Base-by-base conservation (phyloP, 2,113 vertebrate genomes). In the Petrocephalus microphthalmus region DNA sequence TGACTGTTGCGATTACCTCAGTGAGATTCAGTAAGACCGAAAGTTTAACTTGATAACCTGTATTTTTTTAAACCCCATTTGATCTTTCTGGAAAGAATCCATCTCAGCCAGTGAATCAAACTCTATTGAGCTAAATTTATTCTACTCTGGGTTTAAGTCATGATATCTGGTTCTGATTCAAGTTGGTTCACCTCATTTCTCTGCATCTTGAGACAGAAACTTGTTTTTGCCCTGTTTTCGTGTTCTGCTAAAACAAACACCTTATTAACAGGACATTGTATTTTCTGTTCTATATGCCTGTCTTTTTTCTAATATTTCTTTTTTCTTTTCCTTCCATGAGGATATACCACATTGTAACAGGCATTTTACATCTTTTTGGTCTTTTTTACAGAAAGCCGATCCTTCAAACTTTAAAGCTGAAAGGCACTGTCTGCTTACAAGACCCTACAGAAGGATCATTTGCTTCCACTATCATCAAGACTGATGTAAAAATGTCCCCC, bases 51-150 rank as follows among this genome's bases (percentile, higher is more conserved):
- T 78, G 71, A 7, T 42, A 42, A 15, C 5, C 33, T 29, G 64
- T 33, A 29, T 49, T 82, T 15, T 47, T 83, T 47, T 45, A 83
- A 83, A 51, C 42, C n/a, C 20, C 20, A 45, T 49, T 84, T 84
- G 82, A 84, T 51, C 82, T 84, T 84, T n/a, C 42, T 84, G 45
- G 42, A n/a, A 52, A 78, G 49, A 52, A 52, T 84, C 42, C 45
- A 84, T 84, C 22, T 78, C 71, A 78, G 71, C 29, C 71, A 78
- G 15, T 78, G 71, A 78, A 78, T 78, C 71, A 78, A 78, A 78
- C 71, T 78, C 13, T 33, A 78, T 42, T 78, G 71, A 78, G 15
- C 33, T 78, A 78, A 78, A 78, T 78, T 78, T 78, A 78, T 78
- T 78, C 33, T 78, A 78, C 33, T 33, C 71, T 78, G 71, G 71